A percentile compares a stretch with the other conserved stretches of the same genome.
phyloP scores from a whole-genome alignment of 2,888 invertebrate genomes.

The Acrobasis consociella region DNA sequence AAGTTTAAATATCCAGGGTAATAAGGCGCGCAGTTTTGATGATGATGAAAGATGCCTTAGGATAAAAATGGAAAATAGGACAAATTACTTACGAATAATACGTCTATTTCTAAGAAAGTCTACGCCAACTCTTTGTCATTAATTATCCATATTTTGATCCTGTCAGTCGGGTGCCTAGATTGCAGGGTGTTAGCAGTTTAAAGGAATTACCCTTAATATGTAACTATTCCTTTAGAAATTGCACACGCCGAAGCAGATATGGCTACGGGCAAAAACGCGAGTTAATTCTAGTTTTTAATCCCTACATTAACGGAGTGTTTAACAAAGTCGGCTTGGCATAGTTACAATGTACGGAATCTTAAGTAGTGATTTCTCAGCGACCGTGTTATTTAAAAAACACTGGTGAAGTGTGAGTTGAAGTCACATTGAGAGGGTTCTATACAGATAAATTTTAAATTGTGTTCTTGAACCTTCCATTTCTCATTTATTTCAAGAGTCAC shows the following conservation, averaged over 20 bases:
- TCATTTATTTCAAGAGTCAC: too few relatives aligned
- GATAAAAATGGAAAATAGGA: neutral
- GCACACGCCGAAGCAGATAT: conserved; percentile 2
- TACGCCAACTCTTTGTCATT: conserved; percentile 7
- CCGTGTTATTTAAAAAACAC: too few relatives aligned
- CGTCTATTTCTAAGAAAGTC: neutral
- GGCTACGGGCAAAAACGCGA: neutral
- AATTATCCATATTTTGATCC: conserved; percentile 16
- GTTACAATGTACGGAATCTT: too few relatives aligned
- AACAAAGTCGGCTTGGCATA: neutral
- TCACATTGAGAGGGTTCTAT: too few relatives aligned
- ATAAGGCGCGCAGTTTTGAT: too few relatives aligned
- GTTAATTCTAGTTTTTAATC: neutral
- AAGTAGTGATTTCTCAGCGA: too few relatives aligned
- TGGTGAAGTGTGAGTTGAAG: too few relatives aligned
- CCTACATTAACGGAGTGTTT: neutral
- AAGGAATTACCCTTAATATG: conserved; percentile 14
- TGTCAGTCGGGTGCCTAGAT: conserved; percentile 9
- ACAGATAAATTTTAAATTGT: too few relatives aligned
- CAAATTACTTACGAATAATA: neutral
- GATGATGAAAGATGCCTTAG: too few relatives aligned
- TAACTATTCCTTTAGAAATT: conserved; percentile 15
- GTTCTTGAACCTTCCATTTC: too few relatives aligned
- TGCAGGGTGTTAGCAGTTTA: conserved; percentile 15
- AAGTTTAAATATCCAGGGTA: too few relatives aligned